Evolutionary conservation across 2,888 invertebrate species (phyloP).

Genomic region (Octonoba sinensis): DNA sequence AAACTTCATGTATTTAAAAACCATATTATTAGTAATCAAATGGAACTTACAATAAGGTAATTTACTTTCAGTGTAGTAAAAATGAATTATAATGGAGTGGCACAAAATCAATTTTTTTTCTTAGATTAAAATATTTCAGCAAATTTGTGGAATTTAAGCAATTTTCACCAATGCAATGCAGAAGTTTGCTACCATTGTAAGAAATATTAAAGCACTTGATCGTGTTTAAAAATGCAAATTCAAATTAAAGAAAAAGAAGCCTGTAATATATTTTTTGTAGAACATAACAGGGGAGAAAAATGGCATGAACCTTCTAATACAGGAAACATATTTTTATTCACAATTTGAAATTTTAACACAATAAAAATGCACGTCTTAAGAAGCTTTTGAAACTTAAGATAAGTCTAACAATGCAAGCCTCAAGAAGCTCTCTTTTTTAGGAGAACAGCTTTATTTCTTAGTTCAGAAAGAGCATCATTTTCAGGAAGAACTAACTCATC

Average conservation of each 20-base stretch:
- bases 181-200: background rate
- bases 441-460: constrained; percentile 61
- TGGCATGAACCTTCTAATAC: background rate
- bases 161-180: too few species aligned
- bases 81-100: background rate
- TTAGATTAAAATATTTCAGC: background rate
- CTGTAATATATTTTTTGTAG: background rate
- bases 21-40: background rate
- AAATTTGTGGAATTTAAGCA: too few species aligned
- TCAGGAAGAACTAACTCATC: constrained; percentile 53
- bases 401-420: too few species aligned
- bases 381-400: too few species aligned
- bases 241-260: background rate
- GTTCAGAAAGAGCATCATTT: constrained; percentile 34
- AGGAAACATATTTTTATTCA: background rate
- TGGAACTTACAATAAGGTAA: background rate
- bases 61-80: background rate
- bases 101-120: background rate
- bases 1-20: background rate
- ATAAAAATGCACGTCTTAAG: background rate
- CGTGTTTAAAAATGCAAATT: background rate
- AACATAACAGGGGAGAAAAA: background rate
- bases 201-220: background rate
- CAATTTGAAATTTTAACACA: background rate
- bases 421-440: constrained; percentile 22